Evolutionary conservation across 2,888 invertebrate genomes (phyloP), one percentile per base, ranked within the genome.

Genomic region (Troglohyphantes excavatus): DNA sequence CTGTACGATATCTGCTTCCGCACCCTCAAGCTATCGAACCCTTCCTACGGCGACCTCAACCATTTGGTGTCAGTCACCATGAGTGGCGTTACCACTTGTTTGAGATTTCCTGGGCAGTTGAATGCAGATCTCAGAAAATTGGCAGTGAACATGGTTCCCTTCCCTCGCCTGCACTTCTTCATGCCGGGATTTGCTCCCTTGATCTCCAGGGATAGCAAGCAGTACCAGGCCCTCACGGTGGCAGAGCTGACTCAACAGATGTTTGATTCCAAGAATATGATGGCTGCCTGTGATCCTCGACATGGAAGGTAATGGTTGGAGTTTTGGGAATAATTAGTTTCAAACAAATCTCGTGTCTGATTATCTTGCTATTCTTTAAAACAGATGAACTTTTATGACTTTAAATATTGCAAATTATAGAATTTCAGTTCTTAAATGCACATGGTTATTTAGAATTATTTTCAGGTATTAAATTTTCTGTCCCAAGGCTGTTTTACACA

Each of bases 111-210:
- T 11, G 98, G 98, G 92, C 98, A 98, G 94, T 94, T 98, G 92
- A 98, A 98, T 94, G 97, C 98, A 61, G 98, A 98, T 94, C 95
- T 98, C 91, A 95, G 98, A 92, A 97, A 98, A 94, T 94, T 97
- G 92, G 97, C 97, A 70, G 97, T 98, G 85, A 98, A 98, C 95
- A 98, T 98, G 98, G 98, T 98, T 29, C 98, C 98, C 75, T 98
- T 98, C 96, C 98, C 98, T 2, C 96, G 98, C 93, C 95, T 92
- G 13, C 92, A 92, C 61, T 92, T 92, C 91, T 92, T 92, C 68
- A 92, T 92, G 91, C 91, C 92, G n/a, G 92, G 92, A 13, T 92
- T 92, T 70, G 92, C 92, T 11, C 92, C 92, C 7, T 76, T 92
- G 3, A 92, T 92, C 13, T 90, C 91, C 17, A 82, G 92, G 27